Evolutionary conservation across 2,113 vertebrate species (phyloP).

Genomic region (Bufo bufo): DNA sequence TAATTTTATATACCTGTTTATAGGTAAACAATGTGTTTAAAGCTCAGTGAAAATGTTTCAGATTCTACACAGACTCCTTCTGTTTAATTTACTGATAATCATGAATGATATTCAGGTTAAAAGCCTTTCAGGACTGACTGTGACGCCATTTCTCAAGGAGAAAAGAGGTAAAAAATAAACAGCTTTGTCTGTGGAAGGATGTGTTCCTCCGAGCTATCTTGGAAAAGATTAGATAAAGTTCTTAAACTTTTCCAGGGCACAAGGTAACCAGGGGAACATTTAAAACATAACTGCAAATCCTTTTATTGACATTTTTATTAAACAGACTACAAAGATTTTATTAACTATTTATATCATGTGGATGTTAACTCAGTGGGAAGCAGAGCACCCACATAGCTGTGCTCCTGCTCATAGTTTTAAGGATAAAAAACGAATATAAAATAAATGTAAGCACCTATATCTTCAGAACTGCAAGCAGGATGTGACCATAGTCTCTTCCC

Average conservation of each 20-base stretch:
- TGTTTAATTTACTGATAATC: conserved; percentile 12
- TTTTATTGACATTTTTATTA: not conserved
- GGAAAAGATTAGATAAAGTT: conserved; percentile 42
- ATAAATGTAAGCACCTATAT: no score
- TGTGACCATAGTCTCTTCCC: no score
- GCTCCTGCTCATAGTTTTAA: no score
- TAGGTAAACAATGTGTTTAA: not conserved
- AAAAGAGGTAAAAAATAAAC: conserved; percentile 7
- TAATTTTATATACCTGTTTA: not conserved
- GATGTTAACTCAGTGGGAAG: no score
- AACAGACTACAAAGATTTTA: not conserved
- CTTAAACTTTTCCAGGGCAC: not conserved
- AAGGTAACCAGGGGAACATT: not conserved
- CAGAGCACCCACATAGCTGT: no score
- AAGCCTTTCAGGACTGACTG: not conserved
- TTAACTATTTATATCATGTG: no score
- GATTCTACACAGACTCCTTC: not conserved
- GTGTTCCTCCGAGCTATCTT: not conserved
- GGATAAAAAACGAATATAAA: no score
- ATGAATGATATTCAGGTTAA: not conserved
- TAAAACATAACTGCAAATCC: not conserved
- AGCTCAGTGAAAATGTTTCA: not conserved
- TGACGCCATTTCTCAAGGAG: conserved; percentile 21
- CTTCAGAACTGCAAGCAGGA: no score
- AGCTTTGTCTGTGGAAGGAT: not conserved